Percentiles rank a stretch among this genome's conserved stretches.
These are phyloP conservation scores for Argya squamiceps DNA, from an alignment of 2,797 vertebrate genomes.

Conservation along the genomic window DNA sequence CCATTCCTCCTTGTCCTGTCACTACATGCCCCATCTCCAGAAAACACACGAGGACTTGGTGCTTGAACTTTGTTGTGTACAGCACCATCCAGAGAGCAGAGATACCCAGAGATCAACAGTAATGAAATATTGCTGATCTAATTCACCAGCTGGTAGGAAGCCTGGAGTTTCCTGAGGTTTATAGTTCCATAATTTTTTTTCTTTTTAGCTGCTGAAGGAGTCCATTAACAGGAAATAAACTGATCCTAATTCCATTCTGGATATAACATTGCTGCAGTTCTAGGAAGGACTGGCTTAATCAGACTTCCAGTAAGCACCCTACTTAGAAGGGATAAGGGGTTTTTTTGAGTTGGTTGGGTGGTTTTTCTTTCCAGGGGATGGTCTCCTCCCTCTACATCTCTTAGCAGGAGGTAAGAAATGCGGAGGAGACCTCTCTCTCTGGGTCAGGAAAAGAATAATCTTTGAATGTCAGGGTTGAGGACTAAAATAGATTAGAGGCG, in stretches of 20 bases:
- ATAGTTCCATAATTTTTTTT: neutral
- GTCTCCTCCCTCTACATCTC: neutral
- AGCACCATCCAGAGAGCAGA: neutral
- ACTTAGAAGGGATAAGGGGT: neutral
- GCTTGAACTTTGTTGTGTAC: neutral
- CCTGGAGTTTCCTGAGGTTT: neutral
- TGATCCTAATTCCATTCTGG: neutral
- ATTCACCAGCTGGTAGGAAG: neutral
- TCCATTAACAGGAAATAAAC: neutral
- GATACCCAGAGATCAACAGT: neutral
- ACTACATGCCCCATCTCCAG: neutral
- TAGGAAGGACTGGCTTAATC: neutral
- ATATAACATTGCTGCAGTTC: neutral
- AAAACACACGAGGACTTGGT: neutral
- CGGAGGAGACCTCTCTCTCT: neutral
- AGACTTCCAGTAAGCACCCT: neutral
- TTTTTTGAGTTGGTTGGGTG: neutral
- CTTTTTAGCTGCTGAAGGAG: neutral
- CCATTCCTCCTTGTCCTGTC: neutral
- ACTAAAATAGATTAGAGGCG: slow-evolving; percentile 36
- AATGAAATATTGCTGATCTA: neutral
- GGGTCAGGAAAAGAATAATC: slow-evolving; percentile 4
- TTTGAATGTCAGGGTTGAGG: neutral
- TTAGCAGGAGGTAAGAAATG: neutral
- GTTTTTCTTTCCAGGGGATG: neutral